Conservation (phyloP, 2,888 invertebrate species). For the Dorcus parallelipipedus region DNA sequence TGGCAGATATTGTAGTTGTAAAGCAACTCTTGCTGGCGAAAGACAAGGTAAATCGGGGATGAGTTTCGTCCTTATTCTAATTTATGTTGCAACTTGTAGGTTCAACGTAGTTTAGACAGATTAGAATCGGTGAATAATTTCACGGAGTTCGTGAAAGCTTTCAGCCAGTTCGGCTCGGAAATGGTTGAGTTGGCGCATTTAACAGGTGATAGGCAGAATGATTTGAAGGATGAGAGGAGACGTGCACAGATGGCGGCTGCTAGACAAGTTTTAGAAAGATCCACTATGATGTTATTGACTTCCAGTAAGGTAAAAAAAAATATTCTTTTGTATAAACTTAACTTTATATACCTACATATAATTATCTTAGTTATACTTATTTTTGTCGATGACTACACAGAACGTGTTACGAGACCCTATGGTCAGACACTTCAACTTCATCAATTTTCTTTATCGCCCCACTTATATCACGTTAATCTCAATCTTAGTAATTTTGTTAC, state of each 20-base stretch:
- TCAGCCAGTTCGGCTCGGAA: conserved; percentile 96
- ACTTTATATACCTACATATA: too few relatives aligned
- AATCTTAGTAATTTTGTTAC: too few relatives aligned
- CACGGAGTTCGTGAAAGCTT: conserved; percentile 97
- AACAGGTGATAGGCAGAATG: conserved; percentile 79
- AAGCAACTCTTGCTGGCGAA: conserved; percentile 93
- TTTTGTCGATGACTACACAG: too few relatives aligned
- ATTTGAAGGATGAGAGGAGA: conserved; percentile 87
- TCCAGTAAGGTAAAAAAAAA: conserved; percentile 77
- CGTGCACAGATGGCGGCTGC: conserved; percentile 96
- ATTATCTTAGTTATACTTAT: too few relatives aligned
- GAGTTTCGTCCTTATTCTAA: not conserved
- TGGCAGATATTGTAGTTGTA: conserved; percentile 97
- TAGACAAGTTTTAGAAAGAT: conserved; percentile 89
- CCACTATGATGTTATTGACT: conserved; percentile 94
- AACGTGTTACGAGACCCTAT: too few relatives aligned
- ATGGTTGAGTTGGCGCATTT: conserved; percentile 98
- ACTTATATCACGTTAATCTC: too few relatives aligned
- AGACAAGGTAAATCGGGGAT: conserved; percentile 69
- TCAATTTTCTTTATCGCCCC: too few relatives aligned
- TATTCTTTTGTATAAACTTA: too few relatives aligned
- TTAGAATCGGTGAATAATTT: conserved; percentile 86
- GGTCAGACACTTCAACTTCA: too few relatives aligned
- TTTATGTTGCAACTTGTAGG: conserved; percentile 46
- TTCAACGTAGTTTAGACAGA: conserved; percentile 77